A percentile compares a stretch with the other conserved stretches of the same genome.
Evolutionary conservation across 2,888 invertebrate species (phyloP).

Genomic region (Tetramorium bicarinatum): DNA sequence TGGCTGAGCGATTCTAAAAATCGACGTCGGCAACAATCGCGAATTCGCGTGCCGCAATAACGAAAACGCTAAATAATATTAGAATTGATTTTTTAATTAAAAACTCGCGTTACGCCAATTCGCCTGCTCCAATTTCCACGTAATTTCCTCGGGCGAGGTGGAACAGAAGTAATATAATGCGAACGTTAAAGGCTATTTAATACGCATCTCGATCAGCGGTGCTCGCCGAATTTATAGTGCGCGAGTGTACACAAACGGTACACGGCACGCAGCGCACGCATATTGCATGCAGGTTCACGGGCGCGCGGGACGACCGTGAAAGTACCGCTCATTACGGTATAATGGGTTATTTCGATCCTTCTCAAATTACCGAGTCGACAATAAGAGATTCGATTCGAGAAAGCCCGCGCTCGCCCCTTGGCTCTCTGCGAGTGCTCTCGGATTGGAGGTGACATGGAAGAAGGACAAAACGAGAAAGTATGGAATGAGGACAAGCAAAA

Average conservation of each 20-base stretch:
- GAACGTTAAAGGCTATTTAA: conserved; percentile 36
- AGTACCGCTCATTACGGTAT: conserved; percentile 83
- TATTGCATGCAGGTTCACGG: conserved; percentile 46
- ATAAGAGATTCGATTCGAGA: conserved; percentile 84
- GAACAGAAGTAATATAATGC: conserved; percentile 14
- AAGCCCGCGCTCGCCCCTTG: conserved; percentile 65
- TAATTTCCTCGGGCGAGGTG: conserved; percentile 27
- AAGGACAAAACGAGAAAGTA: conserved; percentile 52
- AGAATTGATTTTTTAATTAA: conserved; percentile 42
- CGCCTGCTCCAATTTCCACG: conserved; percentile 4
- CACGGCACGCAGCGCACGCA: conserved; percentile 6
- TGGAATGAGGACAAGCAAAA: conserved; percentile 30
- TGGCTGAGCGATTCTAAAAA: conserved; percentile 2
- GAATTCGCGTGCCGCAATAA: conserved; percentile 23
- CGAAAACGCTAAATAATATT: neutral
- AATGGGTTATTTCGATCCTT: conserved; percentile 85
- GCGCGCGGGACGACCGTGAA: conserved; percentile 70
- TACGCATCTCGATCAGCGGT: neutral
- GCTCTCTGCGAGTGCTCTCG: conserved; percentile 64
- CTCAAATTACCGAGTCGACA: conserved; percentile 85
- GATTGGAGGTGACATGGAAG: conserved; percentile 69
- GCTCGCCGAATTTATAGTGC: conserved; percentile 34
- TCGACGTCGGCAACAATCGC: neutral
- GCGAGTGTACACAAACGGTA: conserved; percentile 26
- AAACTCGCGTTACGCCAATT: conserved; percentile 9